Conservation (phyloP, 2,888 invertebrate species). For the Keiferia lycopersicella region DNA sequence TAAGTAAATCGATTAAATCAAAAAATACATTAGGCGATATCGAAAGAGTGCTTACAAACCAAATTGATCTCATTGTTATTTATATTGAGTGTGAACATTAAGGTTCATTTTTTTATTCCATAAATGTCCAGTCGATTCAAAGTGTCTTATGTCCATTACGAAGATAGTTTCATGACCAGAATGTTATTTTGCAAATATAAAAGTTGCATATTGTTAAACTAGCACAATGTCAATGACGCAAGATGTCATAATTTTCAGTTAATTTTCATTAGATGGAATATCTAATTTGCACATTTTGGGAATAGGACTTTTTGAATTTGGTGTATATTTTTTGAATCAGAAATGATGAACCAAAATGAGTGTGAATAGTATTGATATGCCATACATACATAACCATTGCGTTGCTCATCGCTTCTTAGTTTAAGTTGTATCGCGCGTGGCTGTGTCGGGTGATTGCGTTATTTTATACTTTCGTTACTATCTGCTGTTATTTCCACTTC, state of each 20-base stretch:
- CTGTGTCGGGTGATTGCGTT: conserved; percentile 20
- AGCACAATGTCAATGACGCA: too few relatives aligned
- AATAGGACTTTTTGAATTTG: too few relatives aligned
- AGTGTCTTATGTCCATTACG: too few relatives aligned
- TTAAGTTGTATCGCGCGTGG: conserved; percentile 45
- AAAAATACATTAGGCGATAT: conserved; percentile 7
- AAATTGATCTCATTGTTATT: conserved; percentile 77
- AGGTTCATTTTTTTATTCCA: too few relatives aligned
- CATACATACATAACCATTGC: conserved; percentile 54
- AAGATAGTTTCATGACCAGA: too few relatives aligned
- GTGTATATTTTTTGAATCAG: too few relatives aligned
- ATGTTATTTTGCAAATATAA: too few relatives aligned
- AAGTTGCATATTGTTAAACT: too few relatives aligned
- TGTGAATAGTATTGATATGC: conserved; percentile 68
- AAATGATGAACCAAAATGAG: conserved; percentile 37
- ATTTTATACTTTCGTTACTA: not conserved
- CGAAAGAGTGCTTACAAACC: conserved; percentile 37
- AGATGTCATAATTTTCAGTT: too few relatives aligned
- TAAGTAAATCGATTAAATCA: not conserved
- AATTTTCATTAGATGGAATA: too few relatives aligned
- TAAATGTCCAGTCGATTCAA: too few relatives aligned
- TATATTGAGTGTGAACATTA: conserved; percentile 57
- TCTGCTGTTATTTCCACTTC: not conserved
- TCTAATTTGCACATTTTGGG: too few relatives aligned
- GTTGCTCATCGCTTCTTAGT: conserved; percentile 60